phyloP scores from a whole-genome alignment of 2,113 vertebrate genomes.

The Pterocles burchelli region DNA sequence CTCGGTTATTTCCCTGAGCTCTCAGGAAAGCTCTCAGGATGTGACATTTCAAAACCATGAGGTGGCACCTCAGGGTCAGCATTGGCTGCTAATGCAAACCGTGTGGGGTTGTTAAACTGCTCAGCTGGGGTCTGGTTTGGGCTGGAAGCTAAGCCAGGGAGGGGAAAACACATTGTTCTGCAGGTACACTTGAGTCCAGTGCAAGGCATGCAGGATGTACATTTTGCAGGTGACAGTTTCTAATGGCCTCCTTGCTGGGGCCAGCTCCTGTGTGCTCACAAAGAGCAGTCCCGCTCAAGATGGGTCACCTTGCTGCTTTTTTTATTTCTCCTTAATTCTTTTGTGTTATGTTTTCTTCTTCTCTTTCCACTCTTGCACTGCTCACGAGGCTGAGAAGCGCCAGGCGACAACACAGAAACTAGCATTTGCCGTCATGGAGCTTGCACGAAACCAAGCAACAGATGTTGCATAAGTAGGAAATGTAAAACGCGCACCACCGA shows the following conservation, averaged over 20 bases:
- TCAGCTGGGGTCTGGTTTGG: not conserved
- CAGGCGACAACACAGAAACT: not conserved
- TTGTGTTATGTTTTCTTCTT: not conserved
- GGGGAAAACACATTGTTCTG: fast-evolving
- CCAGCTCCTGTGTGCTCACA: not conserved
- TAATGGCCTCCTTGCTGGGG: not conserved
- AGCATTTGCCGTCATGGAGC: not conserved
- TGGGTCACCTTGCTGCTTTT: not conserved
- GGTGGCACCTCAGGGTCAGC: not conserved
- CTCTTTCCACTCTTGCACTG: not conserved
- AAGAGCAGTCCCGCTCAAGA: not conserved
- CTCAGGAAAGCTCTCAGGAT: not conserved
- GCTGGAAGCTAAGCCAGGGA: not conserved
- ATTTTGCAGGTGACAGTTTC: not conserved
- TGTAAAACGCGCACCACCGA: fast-evolving
- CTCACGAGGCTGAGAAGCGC: not conserved
- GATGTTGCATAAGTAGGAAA: not conserved
- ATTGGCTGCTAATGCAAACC: not conserved
- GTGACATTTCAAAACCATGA: not conserved
- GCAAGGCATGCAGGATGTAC: not conserved
- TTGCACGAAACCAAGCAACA: not conserved
- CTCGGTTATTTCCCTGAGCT: fast-evolving
- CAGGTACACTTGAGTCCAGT: not conserved
- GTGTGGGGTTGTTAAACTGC: fast-evolving
- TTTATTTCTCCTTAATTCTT: not conserved